These are phyloP conservation scores for Antidorcas marsupialis DNA, from an alignment of 2,113 vertebrate species.

Conservation along the genomic window DNA sequence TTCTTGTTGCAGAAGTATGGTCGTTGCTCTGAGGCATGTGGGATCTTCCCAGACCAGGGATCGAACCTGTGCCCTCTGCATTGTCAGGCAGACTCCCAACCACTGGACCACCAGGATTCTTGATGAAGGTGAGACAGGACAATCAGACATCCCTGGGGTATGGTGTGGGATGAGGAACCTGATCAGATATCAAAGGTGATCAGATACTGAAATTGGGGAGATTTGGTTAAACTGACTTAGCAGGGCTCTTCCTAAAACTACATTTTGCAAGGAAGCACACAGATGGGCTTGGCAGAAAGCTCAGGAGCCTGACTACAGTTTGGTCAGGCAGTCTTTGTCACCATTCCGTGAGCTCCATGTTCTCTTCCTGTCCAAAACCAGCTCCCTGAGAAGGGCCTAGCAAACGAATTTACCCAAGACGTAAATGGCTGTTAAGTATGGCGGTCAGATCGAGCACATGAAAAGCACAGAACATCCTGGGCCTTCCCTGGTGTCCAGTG, in stretches of 20 bases:
- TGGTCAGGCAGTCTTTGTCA: neutral
- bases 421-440: no score
- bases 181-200: neutral
- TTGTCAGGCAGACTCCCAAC: neutral
- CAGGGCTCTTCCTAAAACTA: neutral
- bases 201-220: neutral
- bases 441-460: neutral
- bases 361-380: neutral
- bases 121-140: neutral
- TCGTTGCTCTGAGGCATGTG: neutral
- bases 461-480: neutral
- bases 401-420: accelerated
- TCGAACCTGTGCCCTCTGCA: neutral
- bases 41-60: neutral
- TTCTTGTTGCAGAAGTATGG: neutral
- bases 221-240: neutral
- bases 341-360: neutral
- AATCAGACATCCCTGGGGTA: neutral
- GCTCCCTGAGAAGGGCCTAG: neutral
- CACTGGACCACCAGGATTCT: neutral
- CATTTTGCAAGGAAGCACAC: neutral
- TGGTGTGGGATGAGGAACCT: neutral
- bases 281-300: neutral
- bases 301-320: no score
- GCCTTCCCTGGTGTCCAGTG: neutral